A percentile compares a stretch with the other conserved stretches of the same genome.
Evolutionary conservation across 2,888 invertebrate species (phyloP).

Genomic region (Cantharis nigra): DNA sequence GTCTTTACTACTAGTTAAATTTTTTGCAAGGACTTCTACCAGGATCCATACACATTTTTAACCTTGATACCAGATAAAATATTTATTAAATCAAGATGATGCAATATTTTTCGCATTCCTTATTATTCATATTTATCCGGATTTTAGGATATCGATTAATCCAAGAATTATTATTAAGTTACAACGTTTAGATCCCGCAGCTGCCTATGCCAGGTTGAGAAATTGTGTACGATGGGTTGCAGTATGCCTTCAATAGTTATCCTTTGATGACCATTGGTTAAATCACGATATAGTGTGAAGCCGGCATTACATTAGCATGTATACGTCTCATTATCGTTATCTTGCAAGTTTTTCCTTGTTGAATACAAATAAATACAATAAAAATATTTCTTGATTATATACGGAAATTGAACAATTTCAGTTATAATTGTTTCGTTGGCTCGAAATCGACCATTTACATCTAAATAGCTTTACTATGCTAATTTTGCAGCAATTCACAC

Average conservation of each 20-base stretch:
- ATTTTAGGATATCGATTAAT: no score
- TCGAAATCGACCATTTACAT: slow-evolving; percentile 13
- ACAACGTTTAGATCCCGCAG: background rate
- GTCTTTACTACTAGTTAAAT: background rate
- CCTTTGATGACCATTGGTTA: no score
- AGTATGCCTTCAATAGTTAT: no score
- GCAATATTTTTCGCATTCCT: background rate
- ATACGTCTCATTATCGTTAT: background rate
- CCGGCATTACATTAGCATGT: background rate
- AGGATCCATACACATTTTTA: background rate
- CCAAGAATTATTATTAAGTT: no score
- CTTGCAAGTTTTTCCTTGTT: background rate
- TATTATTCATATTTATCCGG: no score
- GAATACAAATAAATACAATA: background rate
- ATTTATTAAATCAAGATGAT: background rate
- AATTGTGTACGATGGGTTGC: no score
- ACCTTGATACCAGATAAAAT: background rate
- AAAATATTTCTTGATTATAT: background rate
- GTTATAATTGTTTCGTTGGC: background rate
- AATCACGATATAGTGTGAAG: background rate
- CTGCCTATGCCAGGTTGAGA: background rate
- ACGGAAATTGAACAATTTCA: background rate
- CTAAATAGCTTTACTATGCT: slow-evolving; percentile 22
- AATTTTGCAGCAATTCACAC: slow-evolving; percentile 13
- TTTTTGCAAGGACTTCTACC: background rate